These are phyloP conservation scores for Deroplatys truncata DNA, from an alignment of 2,888 invertebrate genomes.

Conservation along the genomic window DNA sequence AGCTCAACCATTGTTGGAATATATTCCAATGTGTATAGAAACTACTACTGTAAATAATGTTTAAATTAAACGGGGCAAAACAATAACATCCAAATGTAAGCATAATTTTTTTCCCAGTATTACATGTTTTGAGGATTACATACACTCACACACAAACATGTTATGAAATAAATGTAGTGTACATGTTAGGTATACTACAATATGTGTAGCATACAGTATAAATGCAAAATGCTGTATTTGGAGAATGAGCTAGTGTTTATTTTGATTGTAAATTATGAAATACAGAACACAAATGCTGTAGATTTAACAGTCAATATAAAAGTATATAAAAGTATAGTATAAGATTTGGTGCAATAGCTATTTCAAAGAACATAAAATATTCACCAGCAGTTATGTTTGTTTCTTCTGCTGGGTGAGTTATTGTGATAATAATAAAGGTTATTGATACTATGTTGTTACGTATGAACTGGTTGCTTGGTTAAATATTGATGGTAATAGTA, in stretches of 20 bases:
- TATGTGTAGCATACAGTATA: not conserved
- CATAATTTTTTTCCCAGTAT: not conserved
- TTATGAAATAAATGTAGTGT: not conserved
- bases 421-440: not conserved
- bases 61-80: not conserved
- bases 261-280: not conserved
- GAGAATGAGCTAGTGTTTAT: not conserved
- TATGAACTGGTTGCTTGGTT: not conserved
- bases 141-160: not conserved
- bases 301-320: not conserved
- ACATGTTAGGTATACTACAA: not conserved
- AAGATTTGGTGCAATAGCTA: not conserved
- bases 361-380: not conserved
- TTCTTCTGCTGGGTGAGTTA: not conserved
- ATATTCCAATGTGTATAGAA: not conserved
- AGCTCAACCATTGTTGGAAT: slow-evolving; percentile 8
- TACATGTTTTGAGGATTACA: not conserved
- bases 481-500: not conserved
- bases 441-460: not conserved
- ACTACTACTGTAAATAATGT: slow-evolving; percentile 1
- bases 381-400: not conserved
- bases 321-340: not conserved
- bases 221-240: not conserved
- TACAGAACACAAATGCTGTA: not conserved
- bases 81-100: not conserved